phyloP scores from a whole-genome alignment of 2,888 invertebrate genomes.

The Pogonocherus hispidulus region DNA sequence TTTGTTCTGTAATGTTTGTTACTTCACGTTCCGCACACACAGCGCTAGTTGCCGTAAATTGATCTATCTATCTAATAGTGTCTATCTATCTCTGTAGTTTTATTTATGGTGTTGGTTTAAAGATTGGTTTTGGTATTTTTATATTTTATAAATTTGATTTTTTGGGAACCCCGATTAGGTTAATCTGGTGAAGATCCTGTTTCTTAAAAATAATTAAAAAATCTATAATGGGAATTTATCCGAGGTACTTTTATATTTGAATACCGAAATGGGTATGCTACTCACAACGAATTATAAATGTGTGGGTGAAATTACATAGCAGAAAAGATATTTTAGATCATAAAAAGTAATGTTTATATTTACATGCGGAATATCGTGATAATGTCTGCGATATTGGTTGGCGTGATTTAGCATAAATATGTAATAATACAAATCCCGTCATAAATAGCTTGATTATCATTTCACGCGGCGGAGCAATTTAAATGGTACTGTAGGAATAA shows the following conservation, averaged over 20 bases:
- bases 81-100: too few relatives aligned
- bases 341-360: constrained; percentile 9
- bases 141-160: too few relatives aligned
- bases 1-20: too few relatives aligned
- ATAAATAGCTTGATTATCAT: constrained; percentile 59
- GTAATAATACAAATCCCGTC: constrained; percentile 54
- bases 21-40: too few relatives aligned
- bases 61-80: too few relatives aligned
- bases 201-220: too few relatives aligned
- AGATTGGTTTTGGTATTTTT: too few relatives aligned
- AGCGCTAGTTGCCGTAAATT: too few relatives aligned
- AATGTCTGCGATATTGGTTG: constrained; percentile 21
- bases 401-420: constrained; percentile 49
- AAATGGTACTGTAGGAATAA: constrained; percentile 57
- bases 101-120: too few relatives aligned
- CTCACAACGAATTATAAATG: not conserved
- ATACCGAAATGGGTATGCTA: not conserved
- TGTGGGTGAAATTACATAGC: not conserved
- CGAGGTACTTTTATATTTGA: not conserved
- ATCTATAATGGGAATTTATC: too few relatives aligned
- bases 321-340: not conserved
- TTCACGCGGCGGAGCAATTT: constrained; percentile 49
- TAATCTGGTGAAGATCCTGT: too few relatives aligned
- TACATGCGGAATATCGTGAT: not conserved
- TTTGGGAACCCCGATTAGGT: too few relatives aligned